Evolutionary conservation across 2,113 vertebrate species (phyloP).

Genomic region (Puma concolor): DNA sequence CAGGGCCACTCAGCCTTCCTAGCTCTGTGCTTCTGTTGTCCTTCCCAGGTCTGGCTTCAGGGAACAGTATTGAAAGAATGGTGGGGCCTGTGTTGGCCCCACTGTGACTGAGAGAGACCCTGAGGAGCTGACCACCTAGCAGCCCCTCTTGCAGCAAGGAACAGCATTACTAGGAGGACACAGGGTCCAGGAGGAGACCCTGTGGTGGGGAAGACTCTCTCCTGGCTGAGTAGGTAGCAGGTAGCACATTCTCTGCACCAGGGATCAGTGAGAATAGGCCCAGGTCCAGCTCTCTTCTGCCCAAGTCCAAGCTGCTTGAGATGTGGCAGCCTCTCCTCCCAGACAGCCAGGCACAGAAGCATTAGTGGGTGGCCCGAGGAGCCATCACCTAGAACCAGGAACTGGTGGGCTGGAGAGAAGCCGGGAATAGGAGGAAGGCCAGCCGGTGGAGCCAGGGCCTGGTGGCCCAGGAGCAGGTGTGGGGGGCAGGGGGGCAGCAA

Average conservation of each 20-base stretch:
- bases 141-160: background rate
- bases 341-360: background rate
- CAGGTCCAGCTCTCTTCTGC: background rate
- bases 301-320: background rate
- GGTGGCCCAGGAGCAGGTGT: background rate
- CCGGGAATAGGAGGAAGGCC: background rate
- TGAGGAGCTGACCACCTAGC: background rate
- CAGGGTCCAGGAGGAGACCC: background rate
- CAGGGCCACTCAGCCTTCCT: background rate
- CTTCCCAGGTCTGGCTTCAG: background rate
- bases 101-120: fast-evolving
- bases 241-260: background rate
- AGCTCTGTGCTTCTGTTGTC: background rate
- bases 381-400: background rate
- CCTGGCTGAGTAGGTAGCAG: background rate
- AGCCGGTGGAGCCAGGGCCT: background rate
- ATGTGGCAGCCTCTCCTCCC: fast-evolving
- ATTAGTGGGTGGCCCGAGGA: background rate
- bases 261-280: background rate
- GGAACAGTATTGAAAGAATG: background rate
- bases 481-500: background rate
- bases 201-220: background rate
- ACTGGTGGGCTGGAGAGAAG: background rate
- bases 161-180: background rate
- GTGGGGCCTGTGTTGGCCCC: background rate